Evolutionary conservation across 2,797 vertebrate genomes (phyloP).

Genomic region (Enoplosus armatus): DNA sequence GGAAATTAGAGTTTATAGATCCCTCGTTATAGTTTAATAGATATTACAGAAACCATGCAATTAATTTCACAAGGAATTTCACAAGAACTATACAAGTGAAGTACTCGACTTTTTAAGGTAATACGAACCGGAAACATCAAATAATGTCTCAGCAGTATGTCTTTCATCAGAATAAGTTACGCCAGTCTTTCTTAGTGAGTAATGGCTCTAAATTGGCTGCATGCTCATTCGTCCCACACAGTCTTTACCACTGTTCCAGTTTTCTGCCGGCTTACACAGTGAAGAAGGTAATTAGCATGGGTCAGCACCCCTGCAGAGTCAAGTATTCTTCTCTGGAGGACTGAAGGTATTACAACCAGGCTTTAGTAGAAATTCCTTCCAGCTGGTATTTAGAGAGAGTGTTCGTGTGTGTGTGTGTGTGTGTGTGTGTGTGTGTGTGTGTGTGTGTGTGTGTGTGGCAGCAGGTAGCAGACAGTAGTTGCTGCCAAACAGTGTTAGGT

Average conservation of each 20-base stretch:
- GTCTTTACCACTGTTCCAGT: conserved; percentile 38
- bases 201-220: conserved; percentile 28
- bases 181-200: conserved; percentile 26
- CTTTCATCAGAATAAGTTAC: background rate
- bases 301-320: conserved; percentile 49
- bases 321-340: conserved; percentile 50
- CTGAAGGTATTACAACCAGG: conserved; percentile 44
- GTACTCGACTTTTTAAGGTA: background rate
- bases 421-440: conserved; percentile 11
- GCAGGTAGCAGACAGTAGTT: conserved; percentile 24
- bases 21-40: background rate
- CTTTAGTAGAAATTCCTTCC: conserved; percentile 48
- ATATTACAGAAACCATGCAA: background rate
- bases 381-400: conserved; percentile 22
- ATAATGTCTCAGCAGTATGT: background rate
- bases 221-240: conserved; percentile 39
- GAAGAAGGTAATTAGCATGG: conserved; percentile 51
- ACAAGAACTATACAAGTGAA: background rate
- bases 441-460: conserved; percentile 18
- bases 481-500: conserved; percentile 30
- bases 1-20: background rate
- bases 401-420: conserved; percentile 1
- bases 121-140: background rate
- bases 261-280: conserved; percentile 27
- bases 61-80: background rate